Percentiles rank a stretch among this genome's conserved stretches.
phyloP scores from a whole-genome alignment of 2,888 invertebrate species.

The Aleiodes leptofemur region DNA sequence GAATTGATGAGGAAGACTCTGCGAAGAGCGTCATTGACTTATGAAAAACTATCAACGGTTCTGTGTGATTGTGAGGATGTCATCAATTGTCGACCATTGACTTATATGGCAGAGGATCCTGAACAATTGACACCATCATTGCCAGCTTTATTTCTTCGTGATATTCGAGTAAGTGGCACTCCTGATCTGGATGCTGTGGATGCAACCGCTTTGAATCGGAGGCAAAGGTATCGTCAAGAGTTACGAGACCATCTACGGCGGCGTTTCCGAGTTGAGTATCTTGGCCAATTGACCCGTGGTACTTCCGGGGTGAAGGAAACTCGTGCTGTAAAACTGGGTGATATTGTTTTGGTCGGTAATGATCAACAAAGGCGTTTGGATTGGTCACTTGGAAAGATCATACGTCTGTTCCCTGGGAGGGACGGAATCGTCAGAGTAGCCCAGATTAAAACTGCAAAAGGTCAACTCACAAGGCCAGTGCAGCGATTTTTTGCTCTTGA shows the following conservation, averaged over 20 bases:
- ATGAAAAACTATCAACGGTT: conserved; percentile 62
- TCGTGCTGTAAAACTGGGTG: conserved; percentile 55
- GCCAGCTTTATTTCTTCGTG: conserved; percentile 54
- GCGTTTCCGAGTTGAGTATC: conserved; percentile 53
- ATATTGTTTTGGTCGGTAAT: conserved; percentile 64
- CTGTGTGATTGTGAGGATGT: conserved; percentile 64
- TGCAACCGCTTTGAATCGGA: background rate
- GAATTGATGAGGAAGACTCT: conserved; percentile 66
- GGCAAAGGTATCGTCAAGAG: conserved; percentile 23
- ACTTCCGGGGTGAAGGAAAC: conserved; percentile 43
- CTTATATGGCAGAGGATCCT: conserved; percentile 55
- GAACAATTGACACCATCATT: conserved; percentile 54
- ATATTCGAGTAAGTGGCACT: conserved; percentile 25
- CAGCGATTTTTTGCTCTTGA: conserved; percentile 55
- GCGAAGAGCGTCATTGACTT: conserved; percentile 59
- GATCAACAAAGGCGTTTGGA: conserved; percentile 59
- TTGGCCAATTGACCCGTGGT: conserved; percentile 48
- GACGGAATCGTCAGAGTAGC: conserved; percentile 61
- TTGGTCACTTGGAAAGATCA: conserved; percentile 61
- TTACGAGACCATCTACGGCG: conserved; percentile 51
- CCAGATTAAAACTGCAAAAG: conserved; percentile 58
- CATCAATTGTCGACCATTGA: conserved; percentile 68
- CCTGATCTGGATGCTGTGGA: conserved; percentile 26
- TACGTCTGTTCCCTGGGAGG: conserved; percentile 58
- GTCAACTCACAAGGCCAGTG: conserved; percentile 46